Conservation (phyloP, 2,797 vertebrate species). For the Sebastes trivittatus region DNA sequence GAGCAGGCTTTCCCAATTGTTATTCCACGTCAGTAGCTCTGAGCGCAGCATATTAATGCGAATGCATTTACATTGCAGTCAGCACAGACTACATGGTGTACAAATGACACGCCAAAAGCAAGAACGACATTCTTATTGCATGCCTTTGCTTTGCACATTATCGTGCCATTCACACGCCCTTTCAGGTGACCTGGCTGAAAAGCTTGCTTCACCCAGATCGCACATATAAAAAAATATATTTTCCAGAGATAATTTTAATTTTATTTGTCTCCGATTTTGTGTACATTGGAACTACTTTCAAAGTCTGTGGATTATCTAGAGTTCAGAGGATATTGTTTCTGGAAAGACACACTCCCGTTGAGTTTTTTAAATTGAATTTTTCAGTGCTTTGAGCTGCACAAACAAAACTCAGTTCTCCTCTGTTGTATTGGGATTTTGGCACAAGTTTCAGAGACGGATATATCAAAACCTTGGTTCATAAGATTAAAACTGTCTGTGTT, state of each 20-base stretch:
- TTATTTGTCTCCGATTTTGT: not conserved
- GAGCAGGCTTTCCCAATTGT: too few species aligned
- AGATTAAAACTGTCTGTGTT: not conserved
- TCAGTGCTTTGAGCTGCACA: not conserved
- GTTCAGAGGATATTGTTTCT: conserved; percentile 1
- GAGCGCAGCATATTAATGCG: too few species aligned
- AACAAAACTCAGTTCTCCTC: not conserved
- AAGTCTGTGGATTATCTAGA: not conserved
- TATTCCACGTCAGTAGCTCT: too few species aligned
- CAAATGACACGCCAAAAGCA: too few species aligned
- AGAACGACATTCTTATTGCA: too few species aligned
- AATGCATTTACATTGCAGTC: too few species aligned
- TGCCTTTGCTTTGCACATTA: too few species aligned
- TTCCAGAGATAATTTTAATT: not conserved
- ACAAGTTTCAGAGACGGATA: not conserved
- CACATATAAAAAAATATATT: not conserved
- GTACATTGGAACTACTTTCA: not conserved
- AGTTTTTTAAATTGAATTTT: conserved; percentile 8
- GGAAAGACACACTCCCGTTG: not conserved
- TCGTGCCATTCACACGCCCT: too few species aligned
- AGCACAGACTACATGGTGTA: too few species aligned
- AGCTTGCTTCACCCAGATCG: not conserved
- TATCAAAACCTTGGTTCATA: not conserved
- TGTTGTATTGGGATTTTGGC: not conserved
- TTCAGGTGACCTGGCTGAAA: not conserved